Evolutionary conservation across 2,797 vertebrate species (phyloP).

Genomic region (Thalassophryne amazonica): DNA sequence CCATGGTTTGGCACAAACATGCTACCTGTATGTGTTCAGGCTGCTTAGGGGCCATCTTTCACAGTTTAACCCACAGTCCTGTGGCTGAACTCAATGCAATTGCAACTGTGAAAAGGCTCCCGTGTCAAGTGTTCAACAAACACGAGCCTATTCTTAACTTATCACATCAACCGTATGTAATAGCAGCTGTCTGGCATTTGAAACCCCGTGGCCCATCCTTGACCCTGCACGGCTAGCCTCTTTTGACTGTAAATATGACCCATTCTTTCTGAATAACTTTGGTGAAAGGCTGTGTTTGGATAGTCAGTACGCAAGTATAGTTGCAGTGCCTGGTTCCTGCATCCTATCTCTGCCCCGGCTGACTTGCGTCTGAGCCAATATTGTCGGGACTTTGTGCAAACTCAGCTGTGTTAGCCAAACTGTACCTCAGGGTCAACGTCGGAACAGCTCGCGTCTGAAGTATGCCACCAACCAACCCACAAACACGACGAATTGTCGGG

Average conservation of each 20-base stretch:
- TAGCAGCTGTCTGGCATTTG: slow-evolving; percentile 71
- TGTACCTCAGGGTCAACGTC: slow-evolving; percentile 71
- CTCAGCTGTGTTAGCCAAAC: slow-evolving; percentile 73
- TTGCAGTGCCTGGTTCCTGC: slow-evolving; percentile 48
- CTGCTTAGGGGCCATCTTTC: slow-evolving; percentile 12
- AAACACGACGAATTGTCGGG: slow-evolving; percentile 58
- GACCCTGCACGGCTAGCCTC: slow-evolving; percentile 61
- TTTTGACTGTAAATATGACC: slow-evolving; percentile 70
- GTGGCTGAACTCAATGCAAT: slow-evolving; percentile 54
- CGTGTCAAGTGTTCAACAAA: slow-evolving; percentile 76
- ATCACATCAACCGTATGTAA: slow-evolving; percentile 72
- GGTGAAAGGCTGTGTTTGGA: slow-evolving; percentile 70
- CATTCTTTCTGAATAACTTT: slow-evolving; percentile 66
- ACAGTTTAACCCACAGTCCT: slow-evolving; percentile 60
- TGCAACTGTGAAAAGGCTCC: slow-evolving; percentile 61
- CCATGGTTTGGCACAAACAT: too few species aligned
- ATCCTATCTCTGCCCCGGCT: slow-evolving; percentile 62
- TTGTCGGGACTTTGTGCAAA: slow-evolving; percentile 71
- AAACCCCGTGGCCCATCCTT: slow-evolving; percentile 65
- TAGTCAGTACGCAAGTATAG: slow-evolving; percentile 64
- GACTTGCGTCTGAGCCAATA: slow-evolving; percentile 72
- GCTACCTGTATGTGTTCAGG: neutral
- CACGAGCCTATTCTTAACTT: slow-evolving; percentile 74
- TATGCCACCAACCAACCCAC: slow-evolving; percentile 39
- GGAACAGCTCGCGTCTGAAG: slow-evolving; percentile 63